Base-by-base conservation (phyloP, 2,113 vertebrate genomes). In the Conger conger region DNA sequence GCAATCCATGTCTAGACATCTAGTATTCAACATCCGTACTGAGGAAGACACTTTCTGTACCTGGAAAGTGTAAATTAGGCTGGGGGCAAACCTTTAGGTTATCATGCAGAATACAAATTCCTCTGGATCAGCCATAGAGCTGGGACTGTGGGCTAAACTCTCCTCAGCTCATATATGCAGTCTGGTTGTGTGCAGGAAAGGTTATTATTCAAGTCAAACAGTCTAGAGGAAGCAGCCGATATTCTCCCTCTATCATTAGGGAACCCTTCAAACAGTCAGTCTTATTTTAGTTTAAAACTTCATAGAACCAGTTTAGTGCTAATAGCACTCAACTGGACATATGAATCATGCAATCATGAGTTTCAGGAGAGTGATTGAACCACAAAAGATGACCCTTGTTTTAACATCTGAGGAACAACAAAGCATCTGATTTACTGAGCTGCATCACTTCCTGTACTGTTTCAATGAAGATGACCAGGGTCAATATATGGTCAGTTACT, bases 21-120 rank as follows among this genome's bases (percentile, higher is more conserved):
- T 80, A 82, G 1, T 11, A 54, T 60, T 79, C 86, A 85, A 78
- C 40, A 79, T 82, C 77, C 78, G 54, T 78, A 42, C 63, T 60
- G 15, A 76, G 84, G 36, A 87, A 89, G 89, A 81, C 84, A 78
- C 82, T 81, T 35, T 79, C 79, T 87, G 88, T 86, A 86, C 84
- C 82, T 50, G 76, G 16, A 37, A 42, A 76, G 83, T 86, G 84
- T 53, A 86, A 88, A 90, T 36, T 33, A 86, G 86, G 82, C 68
- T 50, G 30, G 30, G 60, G 60, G 81, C 86, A 82, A 83, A 87
- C 84, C 30, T 0, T 77, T 77, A 88, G 38, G 11, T 76, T 89
- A 87, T 85, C 89, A 82, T 78, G 81, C 33, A 38, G 57, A 89
- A 89, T 83, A 57, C 68, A 90, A 90, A 88, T 87, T 86, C 85